Conservation (phyloP, 1,140 invertebrate species). For the Tetramorium simillimum region DNA sequence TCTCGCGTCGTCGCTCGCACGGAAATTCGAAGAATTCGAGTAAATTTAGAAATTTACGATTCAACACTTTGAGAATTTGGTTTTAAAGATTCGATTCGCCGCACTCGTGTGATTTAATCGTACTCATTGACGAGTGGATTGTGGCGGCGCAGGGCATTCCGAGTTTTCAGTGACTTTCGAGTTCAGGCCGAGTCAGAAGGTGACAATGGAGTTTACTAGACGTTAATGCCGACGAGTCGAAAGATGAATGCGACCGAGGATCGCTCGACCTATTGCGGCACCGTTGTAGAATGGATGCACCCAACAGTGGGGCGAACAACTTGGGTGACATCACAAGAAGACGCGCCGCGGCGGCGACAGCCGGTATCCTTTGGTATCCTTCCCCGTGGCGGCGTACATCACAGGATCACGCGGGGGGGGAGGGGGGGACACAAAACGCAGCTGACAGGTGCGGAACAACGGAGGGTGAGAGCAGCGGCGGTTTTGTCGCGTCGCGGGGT, state of each 20-base stretch:
- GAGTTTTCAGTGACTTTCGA: background rate
- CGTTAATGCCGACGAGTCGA: background rate
- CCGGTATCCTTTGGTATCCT: conserved; percentile 3
- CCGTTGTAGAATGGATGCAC: background rate
- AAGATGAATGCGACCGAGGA: conserved; percentile 8
- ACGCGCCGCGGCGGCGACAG: conserved; percentile 24
- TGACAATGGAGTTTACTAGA: conserved; percentile 36
- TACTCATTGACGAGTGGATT: background rate
- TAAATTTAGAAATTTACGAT: background rate
- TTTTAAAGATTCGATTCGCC: background rate
- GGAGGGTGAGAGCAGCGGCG: conserved; percentile 1
- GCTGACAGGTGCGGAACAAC: background rate
- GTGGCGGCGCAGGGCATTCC: background rate
- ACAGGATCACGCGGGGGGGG: background rate
- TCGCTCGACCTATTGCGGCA: background rate
- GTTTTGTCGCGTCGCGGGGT: conserved; percentile 15
- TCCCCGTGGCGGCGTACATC: conserved; percentile 16
- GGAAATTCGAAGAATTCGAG: background rate
- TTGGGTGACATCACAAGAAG: conserved; percentile 37
- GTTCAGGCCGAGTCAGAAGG: background rate
- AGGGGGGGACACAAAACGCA: conserved; percentile 34
- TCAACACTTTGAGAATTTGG: background rate
- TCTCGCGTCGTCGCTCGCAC: background rate
- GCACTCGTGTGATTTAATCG: conserved; percentile 1
- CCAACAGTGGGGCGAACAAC: background rate